Percentiles rank a stretch among this genome's conserved stretches.
These are phyloP conservation scores for Hycleus cichorii DNA, from an alignment of 1,140 invertebrate species.

Conservation along the genomic window DNA sequence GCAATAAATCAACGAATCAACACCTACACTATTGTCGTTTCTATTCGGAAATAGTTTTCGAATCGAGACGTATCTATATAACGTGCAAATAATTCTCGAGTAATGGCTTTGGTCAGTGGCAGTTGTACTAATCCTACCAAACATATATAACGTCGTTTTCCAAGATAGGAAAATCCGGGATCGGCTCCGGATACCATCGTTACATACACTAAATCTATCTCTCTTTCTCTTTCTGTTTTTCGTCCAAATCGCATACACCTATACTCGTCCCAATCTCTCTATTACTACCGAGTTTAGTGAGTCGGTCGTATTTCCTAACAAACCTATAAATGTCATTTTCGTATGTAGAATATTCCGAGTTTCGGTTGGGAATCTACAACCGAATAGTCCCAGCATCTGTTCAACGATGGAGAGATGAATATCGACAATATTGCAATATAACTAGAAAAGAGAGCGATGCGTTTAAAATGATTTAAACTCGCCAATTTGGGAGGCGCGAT, in stretches of 20 bases:
- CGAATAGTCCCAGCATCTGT: slow-evolving; percentile 19
- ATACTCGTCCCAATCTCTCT: too few relatives aligned
- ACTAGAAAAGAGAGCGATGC: too few relatives aligned
- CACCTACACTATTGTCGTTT: too few relatives aligned
- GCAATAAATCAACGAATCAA: too few relatives aligned
- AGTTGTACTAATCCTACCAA: slow-evolving; percentile 8
- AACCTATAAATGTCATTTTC: slow-evolving; percentile 25
- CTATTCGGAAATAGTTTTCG: too few relatives aligned
- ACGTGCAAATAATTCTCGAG: slow-evolving; percentile 14
- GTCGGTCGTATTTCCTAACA: slow-evolving; percentile 15
- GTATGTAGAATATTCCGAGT: slow-evolving; percentile 17
- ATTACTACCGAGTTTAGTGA: slow-evolving; percentile 11
- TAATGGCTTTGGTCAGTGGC: slow-evolving; percentile 11
- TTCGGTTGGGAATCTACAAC: slow-evolving; percentile 4
- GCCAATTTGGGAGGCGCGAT: too few relatives aligned
- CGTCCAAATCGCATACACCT: too few relatives aligned
- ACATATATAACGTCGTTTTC: slow-evolving; percentile 12
- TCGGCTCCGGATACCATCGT: slow-evolving; percentile 6
- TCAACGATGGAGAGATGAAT: slow-evolving; percentile 16
- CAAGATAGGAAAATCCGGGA: slow-evolving; percentile 21
- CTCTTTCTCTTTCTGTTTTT: too few relatives aligned
- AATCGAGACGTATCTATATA: not conserved
- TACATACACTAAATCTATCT: too few relatives aligned
- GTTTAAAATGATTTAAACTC: too few relatives aligned
- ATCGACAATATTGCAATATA: not conserved